Evolutionary conservation across 2,113 vertebrate species (phyloP).

Genomic region (Cheirogaleus medius): DNA sequence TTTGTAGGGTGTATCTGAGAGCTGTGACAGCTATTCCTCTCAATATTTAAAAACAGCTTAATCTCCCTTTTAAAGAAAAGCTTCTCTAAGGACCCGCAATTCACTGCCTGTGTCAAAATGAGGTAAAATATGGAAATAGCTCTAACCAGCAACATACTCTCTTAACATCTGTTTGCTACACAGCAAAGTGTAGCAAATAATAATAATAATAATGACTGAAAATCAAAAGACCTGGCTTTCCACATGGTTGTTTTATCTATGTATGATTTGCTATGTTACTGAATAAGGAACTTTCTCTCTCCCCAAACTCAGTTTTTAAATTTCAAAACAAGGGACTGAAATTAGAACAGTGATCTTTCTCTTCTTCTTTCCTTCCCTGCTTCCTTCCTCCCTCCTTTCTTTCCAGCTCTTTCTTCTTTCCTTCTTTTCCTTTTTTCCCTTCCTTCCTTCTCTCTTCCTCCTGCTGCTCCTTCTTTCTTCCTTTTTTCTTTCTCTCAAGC

Average conservation of each 20-base stretch:
- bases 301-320: neutral
- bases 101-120: constrained; percentile 38
- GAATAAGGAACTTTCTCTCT: neutral
- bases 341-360: neutral
- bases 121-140: constrained; percentile 19
- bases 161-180: neutral
- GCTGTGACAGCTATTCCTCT: neutral
- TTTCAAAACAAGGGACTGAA: constrained; percentile 2
- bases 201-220: neutral
- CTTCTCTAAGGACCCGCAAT: neutral
- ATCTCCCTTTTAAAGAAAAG: constrained; percentile 33
- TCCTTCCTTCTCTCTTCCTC: too few species aligned
- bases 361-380: neutral
- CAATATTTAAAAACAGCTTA: constrained; percentile 6
- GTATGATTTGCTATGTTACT: neutral
- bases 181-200: neutral
- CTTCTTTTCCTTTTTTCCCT: neutral
- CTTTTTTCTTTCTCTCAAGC: neutral
- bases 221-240: neutral
- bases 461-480: neutral
- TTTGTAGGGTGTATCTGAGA: neutral
- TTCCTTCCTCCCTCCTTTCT: neutral
- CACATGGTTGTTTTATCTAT: neutral
- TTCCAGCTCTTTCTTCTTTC: neutral
- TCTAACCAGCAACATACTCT: neutral